Evolutionary conservation across 2,888 invertebrate genomes (phyloP).

Genomic region (Atethmia centrago): DNA sequence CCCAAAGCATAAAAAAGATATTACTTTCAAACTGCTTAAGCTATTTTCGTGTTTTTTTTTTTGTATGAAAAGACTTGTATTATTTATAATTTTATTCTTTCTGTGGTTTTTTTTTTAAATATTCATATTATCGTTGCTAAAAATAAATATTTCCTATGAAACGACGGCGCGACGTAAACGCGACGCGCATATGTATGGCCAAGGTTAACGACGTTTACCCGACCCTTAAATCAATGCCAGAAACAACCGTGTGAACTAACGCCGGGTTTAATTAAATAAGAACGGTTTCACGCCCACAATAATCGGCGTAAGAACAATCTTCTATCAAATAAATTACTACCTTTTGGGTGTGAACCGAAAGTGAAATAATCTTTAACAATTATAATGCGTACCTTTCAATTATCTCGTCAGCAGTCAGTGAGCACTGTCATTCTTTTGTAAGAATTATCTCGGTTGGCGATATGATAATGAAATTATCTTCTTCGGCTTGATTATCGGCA

Average conservation of each 20-base stretch:
- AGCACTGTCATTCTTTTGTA: conserved; percentile 49
- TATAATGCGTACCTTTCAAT: conserved; percentile 60
- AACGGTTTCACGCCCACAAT: conserved; percentile 51
- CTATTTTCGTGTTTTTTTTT: too few species aligned
- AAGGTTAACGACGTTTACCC: too few species aligned
- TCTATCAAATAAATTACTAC: conserved; percentile 68
- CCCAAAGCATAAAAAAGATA: too few species aligned
- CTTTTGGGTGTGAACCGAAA: conserved; percentile 72
- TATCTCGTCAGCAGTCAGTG: conserved; percentile 53
- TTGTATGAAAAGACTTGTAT: too few species aligned
- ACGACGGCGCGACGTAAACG: too few species aligned
- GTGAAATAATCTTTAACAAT: conserved; percentile 70
- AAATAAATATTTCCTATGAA: too few species aligned
- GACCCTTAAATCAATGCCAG: conserved; percentile 56
- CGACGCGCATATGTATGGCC: too few species aligned
- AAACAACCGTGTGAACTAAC: conserved; percentile 57
- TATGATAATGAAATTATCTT: conserved; percentile 20
- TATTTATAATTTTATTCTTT: too few species aligned
- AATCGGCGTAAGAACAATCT: conserved; percentile 59
- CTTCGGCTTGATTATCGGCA: neutral
- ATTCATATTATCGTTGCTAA: too few species aligned
- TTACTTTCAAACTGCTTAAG: too few species aligned
- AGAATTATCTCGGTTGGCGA: conserved; percentile 40
- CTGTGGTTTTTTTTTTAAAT: too few species aligned
- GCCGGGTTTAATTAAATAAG: conserved; percentile 53